These are phyloP conservation scores for Mormyrops attenuatus DNA, from an alignment of 2,797 vertebrate species.

Conservation along the genomic window DNA sequence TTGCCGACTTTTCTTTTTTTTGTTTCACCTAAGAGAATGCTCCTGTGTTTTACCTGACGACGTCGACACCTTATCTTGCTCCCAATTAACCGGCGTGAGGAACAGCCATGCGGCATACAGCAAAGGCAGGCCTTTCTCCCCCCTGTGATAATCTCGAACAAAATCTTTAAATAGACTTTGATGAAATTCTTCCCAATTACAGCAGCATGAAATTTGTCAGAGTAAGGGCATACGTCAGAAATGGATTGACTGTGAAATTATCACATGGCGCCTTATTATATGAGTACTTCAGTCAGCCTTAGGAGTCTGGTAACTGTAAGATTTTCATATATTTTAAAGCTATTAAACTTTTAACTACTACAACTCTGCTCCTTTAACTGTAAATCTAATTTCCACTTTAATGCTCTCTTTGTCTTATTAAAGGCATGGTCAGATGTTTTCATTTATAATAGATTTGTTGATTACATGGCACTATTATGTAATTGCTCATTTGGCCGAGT, in stretches of 20 bases:
- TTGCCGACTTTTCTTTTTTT: not conserved
- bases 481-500: not conserved
- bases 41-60: not conserved
- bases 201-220: slow-evolving; percentile 8
- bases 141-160: not conserved
- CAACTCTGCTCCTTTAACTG: not conserved
- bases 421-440: not conserved
- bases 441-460: slow-evolving; percentile 3
- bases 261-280: not conserved
- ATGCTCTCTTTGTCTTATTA: slow-evolving; percentile 4
- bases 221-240: slow-evolving; percentile 1
- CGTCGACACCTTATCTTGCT: not conserved
- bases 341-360: slow-evolving; percentile 12
- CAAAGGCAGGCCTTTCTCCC: not conserved
- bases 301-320: not conserved
- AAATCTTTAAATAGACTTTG: slow-evolving; percentile 14
- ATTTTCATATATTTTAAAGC: slow-evolving; percentile 6
- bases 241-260: slow-evolving; percentile 15
- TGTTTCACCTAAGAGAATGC: not conserved
- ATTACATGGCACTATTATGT: not conserved
- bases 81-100: not conserved
- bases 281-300: not conserved
- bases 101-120: not conserved
- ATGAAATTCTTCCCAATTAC: slow-evolving; percentile 12
- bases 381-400: not conserved